These are phyloP conservation scores for Trichonephila clavipes DNA, from an alignment of 1,140 invertebrate genomes.

Conservation along the genomic window DNA sequence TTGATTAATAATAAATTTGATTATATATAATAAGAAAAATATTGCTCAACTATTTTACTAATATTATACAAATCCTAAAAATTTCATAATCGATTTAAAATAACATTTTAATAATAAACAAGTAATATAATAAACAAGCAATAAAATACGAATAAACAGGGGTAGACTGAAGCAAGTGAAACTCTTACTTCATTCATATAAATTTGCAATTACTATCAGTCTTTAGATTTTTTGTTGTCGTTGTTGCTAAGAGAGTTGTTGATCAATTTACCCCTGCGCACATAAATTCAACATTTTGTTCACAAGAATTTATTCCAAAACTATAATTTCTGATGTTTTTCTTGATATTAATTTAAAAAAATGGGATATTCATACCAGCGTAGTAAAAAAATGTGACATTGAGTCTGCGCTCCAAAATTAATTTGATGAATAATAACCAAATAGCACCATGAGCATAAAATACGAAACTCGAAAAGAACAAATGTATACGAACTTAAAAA, in stretches of 20 bases:
- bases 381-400: neutral
- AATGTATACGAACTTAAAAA: too few species aligned
- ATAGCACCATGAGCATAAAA: slow-evolving; percentile 31
- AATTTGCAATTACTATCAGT: neutral
- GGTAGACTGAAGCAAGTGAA: neutral
- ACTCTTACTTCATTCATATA: neutral
- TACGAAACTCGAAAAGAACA: neutral
- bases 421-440: neutral
- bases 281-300: neutral
- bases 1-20: slow-evolving; percentile 40
- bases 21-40: neutral
- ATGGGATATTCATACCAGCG: neutral
- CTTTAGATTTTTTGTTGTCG: neutral
- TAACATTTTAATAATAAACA: slow-evolving; percentile 28
- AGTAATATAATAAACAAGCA: slow-evolving; percentile 5
- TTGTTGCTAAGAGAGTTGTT: neutral
- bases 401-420: neutral
- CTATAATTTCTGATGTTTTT: neutral
- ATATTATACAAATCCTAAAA: slow-evolving; percentile 9
- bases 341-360: neutral
- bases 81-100: slow-evolving; percentile 29
- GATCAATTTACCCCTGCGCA: neutral
- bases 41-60: neutral
- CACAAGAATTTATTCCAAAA: neutral
- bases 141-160: slow-evolving; percentile 38